Conservation (phyloP, 2,797 vertebrate species). For the Sebastes kiyomatsui region DNA sequence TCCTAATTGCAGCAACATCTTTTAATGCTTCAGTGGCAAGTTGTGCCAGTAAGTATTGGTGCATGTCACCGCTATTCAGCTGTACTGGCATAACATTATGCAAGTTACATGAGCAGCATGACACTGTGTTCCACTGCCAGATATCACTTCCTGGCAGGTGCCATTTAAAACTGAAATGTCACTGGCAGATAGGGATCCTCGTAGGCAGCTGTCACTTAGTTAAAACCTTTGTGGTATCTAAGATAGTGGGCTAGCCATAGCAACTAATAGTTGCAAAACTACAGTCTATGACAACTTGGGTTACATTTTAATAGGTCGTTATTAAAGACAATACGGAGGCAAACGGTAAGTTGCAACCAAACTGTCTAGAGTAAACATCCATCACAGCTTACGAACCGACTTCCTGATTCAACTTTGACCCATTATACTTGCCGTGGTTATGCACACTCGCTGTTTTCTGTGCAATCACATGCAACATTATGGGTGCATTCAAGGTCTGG, state of each 20-base stretch:
- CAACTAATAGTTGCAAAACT: background rate
- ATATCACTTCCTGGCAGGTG: slow-evolving; percentile 19
- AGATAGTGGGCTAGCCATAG: background rate
- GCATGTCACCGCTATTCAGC: background rate
- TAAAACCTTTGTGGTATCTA: background rate
- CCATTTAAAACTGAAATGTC: slow-evolving; percentile 14
- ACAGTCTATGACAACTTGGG: background rate
- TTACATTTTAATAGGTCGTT: background rate
- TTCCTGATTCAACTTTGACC: background rate
- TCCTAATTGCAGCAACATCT: background rate
- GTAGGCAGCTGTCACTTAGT: slow-evolving; percentile 14
- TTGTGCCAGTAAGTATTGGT: background rate
- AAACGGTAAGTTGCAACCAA: background rate
- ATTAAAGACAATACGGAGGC: background rate
- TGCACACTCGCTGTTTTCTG: background rate
- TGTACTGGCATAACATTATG: background rate
- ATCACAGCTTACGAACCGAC: background rate
- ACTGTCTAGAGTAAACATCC: background rate
- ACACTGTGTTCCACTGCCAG: background rate
- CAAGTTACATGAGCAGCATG: background rate
- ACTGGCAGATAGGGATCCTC: slow-evolving; percentile 5
- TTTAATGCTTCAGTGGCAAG: background rate
- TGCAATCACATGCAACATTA: background rate
- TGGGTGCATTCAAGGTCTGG: too few relatives aligned
- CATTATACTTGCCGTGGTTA: too few relatives aligned